These are phyloP conservation scores for Thera obeliscata DNA, from an alignment of 2,888 invertebrate species.

Conservation along the genomic window DNA sequence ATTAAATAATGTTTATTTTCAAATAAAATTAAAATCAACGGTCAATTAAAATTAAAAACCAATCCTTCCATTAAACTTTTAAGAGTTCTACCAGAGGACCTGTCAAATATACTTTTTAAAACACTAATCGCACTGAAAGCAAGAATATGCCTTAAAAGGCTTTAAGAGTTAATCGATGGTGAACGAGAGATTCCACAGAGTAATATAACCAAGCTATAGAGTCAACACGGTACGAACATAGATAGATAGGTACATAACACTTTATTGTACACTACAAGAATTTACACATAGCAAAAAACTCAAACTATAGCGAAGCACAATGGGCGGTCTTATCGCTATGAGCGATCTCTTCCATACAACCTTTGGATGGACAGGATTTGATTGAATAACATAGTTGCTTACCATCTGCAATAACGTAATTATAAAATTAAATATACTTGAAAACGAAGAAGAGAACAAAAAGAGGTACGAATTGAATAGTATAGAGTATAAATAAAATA, in stretches of 20 bases:
- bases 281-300: no score
- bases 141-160: conserved; percentile 63
- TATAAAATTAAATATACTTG: no score
- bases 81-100: conserved; percentile 54
- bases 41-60: neutral
- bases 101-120: conserved; percentile 62
- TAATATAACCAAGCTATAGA: conserved; percentile 10
- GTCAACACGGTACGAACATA: conserved; percentile 39
- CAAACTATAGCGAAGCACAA: no score
- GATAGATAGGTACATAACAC: neutral
- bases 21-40: neutral
- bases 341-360: no score
- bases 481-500: no score
- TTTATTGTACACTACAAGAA: no score
- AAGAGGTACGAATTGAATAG: no score
- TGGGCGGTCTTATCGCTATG: no score
- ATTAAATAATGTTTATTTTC: neutral
- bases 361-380: no score
- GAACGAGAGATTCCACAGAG: conserved; percentile 11
- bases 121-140: conserved; percentile 62
- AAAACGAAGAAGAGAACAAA: no score
- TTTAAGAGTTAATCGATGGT: conserved; percentile 62
- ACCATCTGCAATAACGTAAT: no score
- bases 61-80: conserved; percentile 14
- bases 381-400: no score